Base-by-base conservation (phyloP, 2,797 vertebrate species). In the Sciurus vulgaris region DNA sequence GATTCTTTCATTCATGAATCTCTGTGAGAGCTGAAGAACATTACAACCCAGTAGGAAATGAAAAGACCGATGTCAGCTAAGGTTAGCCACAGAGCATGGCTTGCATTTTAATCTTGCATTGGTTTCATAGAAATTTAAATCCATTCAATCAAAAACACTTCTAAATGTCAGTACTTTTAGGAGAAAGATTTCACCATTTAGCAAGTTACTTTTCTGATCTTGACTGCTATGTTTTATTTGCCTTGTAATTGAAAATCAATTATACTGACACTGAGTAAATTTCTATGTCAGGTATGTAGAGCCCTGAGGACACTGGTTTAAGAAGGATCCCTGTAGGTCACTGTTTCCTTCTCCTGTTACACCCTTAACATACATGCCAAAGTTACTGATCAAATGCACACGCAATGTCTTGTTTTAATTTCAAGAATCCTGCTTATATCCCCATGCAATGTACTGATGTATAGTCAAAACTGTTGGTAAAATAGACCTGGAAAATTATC, bases 1-100 rank as follows among this genome's bases (percentile, higher is more conserved):
- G 91, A 87, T 26, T 72, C 5, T 96, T 33, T 72, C 78, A 93
- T 97, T 95, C 67, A 81, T 96, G 90, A 94, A 87, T 89, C 9
- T 28, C 47, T 70, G 11, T 30, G 61, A 83, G 18, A 81, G 38
- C 61, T 30, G 5, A 69, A 90, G 9, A 91, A 93, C 49, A 86
- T 95, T 47, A 86, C 85, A 96, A 89, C 1, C 26, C 41, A 76
- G 30, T 49, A 86, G 41, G 61, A 38, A 61, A 87, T 89, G 76
- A 95, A 94, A 85, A 86, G 33, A 15, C 84, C 17, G 74, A 65
- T 70, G 51, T 91, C 82, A 95, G 47, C 73, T 61, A 93, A 95
- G 51, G 77, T 94, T 72, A 76, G 2, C 91, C 26, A 90, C 14
- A 79, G 13, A 70, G 81, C 33, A 54, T 51, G 72, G 47, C 61